Conservation (phyloP, 2,888 invertebrate species). For the Pterostichus madidus region DNA sequence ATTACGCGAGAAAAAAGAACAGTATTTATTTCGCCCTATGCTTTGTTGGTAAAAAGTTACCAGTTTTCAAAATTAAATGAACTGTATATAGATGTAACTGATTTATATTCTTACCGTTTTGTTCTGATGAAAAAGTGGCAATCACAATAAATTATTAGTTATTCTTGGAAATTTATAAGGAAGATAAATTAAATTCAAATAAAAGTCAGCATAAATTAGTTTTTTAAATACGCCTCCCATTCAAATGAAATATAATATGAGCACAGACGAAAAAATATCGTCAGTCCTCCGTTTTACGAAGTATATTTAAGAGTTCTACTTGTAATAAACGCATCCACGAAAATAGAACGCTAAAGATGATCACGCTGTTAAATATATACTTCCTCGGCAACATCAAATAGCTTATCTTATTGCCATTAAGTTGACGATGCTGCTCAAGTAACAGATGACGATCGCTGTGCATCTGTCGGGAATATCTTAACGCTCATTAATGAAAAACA, state of each 20-base stretch:
- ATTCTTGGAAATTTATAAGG: conserved; percentile 3
- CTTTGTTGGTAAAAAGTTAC: too few species aligned
- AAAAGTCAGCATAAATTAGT: conserved; percentile 15
- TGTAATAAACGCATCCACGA: conserved; percentile 13
- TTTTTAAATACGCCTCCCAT: conserved; percentile 16
- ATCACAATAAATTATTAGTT: background rate
- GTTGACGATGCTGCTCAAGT: conserved; percentile 29
- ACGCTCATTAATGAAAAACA: conserved; percentile 60
- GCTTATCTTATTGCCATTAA: conserved; percentile 65
- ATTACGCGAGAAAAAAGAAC: too few species aligned
- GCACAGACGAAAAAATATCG: background rate
- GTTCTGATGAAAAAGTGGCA: too few species aligned
- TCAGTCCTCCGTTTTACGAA: conserved; percentile 2
- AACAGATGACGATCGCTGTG: conserved; percentile 52
- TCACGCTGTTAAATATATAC: conserved; percentile 56
- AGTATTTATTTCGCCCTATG: too few species aligned
- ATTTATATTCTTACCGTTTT: too few species aligned
- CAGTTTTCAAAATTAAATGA: too few species aligned
- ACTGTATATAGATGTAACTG: too few species aligned
- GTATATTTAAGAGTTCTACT: conserved; percentile 36
- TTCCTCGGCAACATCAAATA: conserved; percentile 62
- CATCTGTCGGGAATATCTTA: conserved; percentile 62
- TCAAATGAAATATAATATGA: conserved; percentile 12
- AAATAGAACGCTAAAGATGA: conserved; percentile 44
- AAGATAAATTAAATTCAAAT: conserved; percentile 6